Percentiles rank a stretch among this genome's conserved stretches.
Conservation (phyloP, 2,888 invertebrate species). For the Candidula unifasciata region DNA sequence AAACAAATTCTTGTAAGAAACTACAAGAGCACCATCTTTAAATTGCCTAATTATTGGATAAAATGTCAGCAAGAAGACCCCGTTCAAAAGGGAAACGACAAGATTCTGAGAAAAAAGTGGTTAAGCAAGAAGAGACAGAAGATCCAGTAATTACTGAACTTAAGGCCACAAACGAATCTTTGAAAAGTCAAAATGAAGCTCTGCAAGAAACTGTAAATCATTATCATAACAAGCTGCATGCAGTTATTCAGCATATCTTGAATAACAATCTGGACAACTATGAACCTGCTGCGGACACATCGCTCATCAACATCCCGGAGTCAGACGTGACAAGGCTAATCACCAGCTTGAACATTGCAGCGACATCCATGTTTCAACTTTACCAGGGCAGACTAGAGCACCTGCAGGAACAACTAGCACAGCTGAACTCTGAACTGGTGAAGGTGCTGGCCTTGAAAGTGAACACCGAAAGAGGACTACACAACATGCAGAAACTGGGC, state of each 20-base stretch:
- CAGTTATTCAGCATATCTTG: conserved; percentile 42
- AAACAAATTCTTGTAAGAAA: too few species aligned
- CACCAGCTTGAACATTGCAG: conserved; percentile 38
- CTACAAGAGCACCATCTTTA: too few species aligned
- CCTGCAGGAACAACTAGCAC: conserved; percentile 74
- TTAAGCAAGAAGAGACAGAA: conserved; percentile 38
- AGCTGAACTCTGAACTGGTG: conserved; percentile 71
- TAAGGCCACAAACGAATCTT: conserved; percentile 33
- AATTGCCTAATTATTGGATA: neutral
- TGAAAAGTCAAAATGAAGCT: conserved; percentile 30
- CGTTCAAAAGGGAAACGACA: conserved; percentile 41
- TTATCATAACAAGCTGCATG: conserved; percentile 46
- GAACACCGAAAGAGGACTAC: conserved; percentile 70
- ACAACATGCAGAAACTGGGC: conserved; percentile 60
- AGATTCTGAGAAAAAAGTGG: conserved; percentile 38
- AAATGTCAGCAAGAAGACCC: conserved; percentile 37
- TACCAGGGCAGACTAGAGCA: conserved; percentile 67
- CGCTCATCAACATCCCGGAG: conserved; percentile 42
- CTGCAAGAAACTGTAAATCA: conserved; percentile 31
- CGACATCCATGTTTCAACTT: conserved; percentile 22
- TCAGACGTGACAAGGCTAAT: conserved; percentile 42
- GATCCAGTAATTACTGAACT: conserved; percentile 38
- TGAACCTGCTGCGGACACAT: conserved; percentile 16
- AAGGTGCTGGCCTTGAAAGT: conserved; percentile 69
- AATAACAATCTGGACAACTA: conserved; percentile 39